Evolutionary conservation across 2,113 vertebrate genomes (phyloP), one percentile per base, ranked within the genome.

Genomic region (Pseudorasbora parva): DNA sequence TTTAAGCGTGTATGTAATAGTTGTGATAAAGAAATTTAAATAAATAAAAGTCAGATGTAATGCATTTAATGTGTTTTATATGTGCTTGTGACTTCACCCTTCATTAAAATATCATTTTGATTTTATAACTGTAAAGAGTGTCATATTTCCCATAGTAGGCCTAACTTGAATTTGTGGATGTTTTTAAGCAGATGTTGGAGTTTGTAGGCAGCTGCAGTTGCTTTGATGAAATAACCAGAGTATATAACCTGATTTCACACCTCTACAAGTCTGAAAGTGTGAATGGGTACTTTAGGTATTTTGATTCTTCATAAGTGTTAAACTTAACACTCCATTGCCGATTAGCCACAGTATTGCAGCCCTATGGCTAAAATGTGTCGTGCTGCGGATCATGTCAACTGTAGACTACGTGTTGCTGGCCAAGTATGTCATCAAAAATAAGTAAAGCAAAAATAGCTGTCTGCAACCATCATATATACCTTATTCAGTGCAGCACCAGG

Each of bases 241-340:
- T 2, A 21, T 27, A n/a, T 17, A 3, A n/a, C 1, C 11, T 75
- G 17, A 3, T 19, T 47, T 59, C 60, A 62, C 83, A 30, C 68
- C 62, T n/a, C 15, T 80, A 64, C 37, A 41, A 37, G 60, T 56
- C 33, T 21, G 2, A 64, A 85, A 66, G 81, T 85, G 83, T 77
- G 76, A 85, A 86, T 56, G 81, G 57, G 10, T 59, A 45, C 84
- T 80, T 59, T 43, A 54, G 30, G 33, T 59, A 12, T 41, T 27
- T 12, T 41, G 45, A n/a, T 7, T 7, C 25, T 17, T 47, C 0
- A 49, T 8, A n/a, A 7, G 83, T 59, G 81, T 54, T 8, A 83
- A 83, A 30, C 8, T 4, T 23, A 62, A 76, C 86, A 81, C 81
- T 69, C 54, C n/a, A 62, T 17, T 19, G 17, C 51, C n/a, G 23